Base-by-base conservation (phyloP, 2,797 vertebrate genomes). In the Amniataba percoides region DNA sequence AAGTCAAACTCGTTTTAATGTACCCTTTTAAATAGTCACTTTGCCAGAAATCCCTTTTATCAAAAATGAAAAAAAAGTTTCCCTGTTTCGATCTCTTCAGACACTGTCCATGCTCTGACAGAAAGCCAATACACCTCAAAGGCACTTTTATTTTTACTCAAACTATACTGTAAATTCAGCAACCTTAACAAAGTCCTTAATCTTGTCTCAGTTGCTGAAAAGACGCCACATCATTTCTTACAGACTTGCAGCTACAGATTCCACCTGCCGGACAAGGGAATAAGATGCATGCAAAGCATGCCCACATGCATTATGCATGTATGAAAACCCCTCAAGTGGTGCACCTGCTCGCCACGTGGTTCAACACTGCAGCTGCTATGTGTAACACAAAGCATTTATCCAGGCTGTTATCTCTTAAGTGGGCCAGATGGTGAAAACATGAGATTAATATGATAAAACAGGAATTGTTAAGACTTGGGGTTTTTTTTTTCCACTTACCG, bases 281-380 rank as follows among this genome's bases (percentile, higher is more conserved):
- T 55, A 42, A 68, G 36, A 77, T 52, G 52, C 19, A 60, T 62
- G 61, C 23, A 63, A 80, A 82, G 76, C 67, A 81, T 77, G 63
- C 61, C 63, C 42, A 64, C 61, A 72, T 84, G 42, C 58, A 84
- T 87, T 74, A 75, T 87, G 68, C 59, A 85, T 78, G 59, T 78
- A 74, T 74, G 42, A 67, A 57, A 31, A 58, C 57, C 61, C 61
- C 71, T 69, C 1, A 39, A 84, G 75, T 71, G 72, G 57, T 80
- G 85, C 87, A 88, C 86, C 89, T 91, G 88, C 80, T 56, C 8
- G 59, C 62, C 68, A 65, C 27, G 10, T 62, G 82, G 66, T 40
- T 48, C 60, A 40, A 31, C 60, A 58, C 40, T 69, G 66, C 80
- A 89, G 85, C 83, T 87, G 78, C 71, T 74, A 19, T 57, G 52